These are phyloP conservation scores for Buathra laborator DNA, from an alignment of 2,888 invertebrate species.

Conservation along the genomic window DNA sequence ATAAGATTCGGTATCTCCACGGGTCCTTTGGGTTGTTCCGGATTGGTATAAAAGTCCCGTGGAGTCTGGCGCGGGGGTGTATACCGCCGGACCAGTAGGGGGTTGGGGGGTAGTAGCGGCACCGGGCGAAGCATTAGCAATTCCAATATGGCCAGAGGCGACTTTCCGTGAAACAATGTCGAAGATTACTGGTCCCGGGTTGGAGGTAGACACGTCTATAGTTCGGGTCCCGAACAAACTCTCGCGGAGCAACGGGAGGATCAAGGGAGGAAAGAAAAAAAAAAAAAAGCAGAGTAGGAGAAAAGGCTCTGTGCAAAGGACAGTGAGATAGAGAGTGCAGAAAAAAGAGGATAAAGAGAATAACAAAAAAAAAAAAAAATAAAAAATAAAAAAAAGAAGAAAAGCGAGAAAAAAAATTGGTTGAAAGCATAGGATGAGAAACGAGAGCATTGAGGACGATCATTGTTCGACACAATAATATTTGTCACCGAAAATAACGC, in stretches of 20 bases:
- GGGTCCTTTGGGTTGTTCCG: slow-evolving; percentile 47
- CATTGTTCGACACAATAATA: slow-evolving; percentile 85
- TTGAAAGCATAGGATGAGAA: slow-evolving; percentile 52
- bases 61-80: slow-evolving; percentile 15
- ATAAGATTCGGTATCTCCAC: slow-evolving; percentile 19
- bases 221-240: slow-evolving; percentile 56
- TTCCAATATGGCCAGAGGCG: slow-evolving; percentile 82
- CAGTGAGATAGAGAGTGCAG: slow-evolving; percentile 32
- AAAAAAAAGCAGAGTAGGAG: slow-evolving; percentile 46
- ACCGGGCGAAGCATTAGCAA: slow-evolving; percentile 76
- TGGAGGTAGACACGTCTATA: slow-evolving; percentile 53
- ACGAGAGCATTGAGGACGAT: slow-evolving; percentile 81
- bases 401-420: slow-evolving; percentile 52
- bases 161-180: slow-evolving; percentile 75
- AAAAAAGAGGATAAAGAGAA: slow-evolving; percentile 16
- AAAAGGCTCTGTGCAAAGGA: slow-evolving; percentile 21
- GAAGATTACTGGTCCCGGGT: slow-evolving; percentile 68
- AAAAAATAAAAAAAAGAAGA: slow-evolving; percentile 39
- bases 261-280: slow-evolving; percentile 50
- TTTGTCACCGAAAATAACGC: slow-evolving; percentile 84
- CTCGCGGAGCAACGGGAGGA: slow-evolving; percentile 55
- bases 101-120: slow-evolving; percentile 35
- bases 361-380: slow-evolving; percentile 33
- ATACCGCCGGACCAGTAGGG: slow-evolving; percentile 13
- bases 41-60: slow-evolving; percentile 60